Percentiles rank a stretch among this genome's conserved stretches.
Evolutionary conservation across 2,113 vertebrate species (phyloP).

Genomic region (Pipa parva): DNA sequence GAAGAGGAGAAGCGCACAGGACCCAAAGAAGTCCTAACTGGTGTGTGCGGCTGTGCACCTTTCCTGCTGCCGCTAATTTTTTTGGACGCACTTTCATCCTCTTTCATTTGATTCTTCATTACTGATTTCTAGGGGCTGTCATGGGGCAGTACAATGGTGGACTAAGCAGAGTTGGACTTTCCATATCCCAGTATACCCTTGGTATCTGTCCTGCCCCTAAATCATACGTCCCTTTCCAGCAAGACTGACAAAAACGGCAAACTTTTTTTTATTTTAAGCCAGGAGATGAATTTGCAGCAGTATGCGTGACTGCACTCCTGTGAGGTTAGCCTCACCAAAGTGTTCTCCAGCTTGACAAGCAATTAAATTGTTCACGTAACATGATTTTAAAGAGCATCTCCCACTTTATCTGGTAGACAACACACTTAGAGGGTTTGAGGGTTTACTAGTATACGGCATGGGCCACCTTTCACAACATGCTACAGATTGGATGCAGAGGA

Average conservation of each 20-base stretch:
- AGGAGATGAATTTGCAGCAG: neutral
- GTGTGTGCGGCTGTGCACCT: neutral
- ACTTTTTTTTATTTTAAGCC: neutral
- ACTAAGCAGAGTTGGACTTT: constrained; percentile 6
- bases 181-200: neutral
- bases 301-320: neutral
- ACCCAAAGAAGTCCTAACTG: constrained; percentile 83
- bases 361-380: constrained; percentile 9
- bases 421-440: no score
- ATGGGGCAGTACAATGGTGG: constrained; percentile 17
- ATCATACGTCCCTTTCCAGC: neutral
- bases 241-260: neutral
- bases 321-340: neutral
- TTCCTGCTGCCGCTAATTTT: neutral
- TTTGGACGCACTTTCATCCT: constrained; percentile 24
- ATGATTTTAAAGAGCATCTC: no score
- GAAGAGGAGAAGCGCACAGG: constrained; percentile 81
- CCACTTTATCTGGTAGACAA: no score
- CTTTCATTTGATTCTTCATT: constrained; percentile 17
- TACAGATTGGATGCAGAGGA: no score
- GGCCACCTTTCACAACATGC: no score
- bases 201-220: neutral
- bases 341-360: neutral
- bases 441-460: no score
- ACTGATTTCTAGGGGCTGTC: constrained; percentile 9